phyloP scores from a whole-genome alignment of 2,113 vertebrate species.

The Phrynosoma platyrhinos region DNA sequence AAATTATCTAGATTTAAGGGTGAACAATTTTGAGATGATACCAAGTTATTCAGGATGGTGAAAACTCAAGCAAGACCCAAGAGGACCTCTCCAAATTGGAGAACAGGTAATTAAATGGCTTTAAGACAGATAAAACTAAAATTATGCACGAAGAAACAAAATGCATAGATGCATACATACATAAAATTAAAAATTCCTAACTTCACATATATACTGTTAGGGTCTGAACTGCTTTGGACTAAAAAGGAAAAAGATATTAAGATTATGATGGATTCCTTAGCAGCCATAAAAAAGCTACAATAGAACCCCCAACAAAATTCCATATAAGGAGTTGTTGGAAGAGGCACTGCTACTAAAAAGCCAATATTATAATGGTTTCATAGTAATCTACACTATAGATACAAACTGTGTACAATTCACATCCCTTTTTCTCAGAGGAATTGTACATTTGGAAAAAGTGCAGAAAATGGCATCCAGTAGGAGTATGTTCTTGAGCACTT shows the following conservation, averaged over 20 bases:
- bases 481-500: background rate
- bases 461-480: background rate
- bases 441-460: background rate
- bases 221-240: too few species aligned
- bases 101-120: background rate
- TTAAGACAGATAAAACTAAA: background rate
- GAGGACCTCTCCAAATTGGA: background rate
- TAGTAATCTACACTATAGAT: background rate
- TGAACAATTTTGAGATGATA: background rate
- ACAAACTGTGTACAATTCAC: background rate
- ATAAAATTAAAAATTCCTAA: too few species aligned
- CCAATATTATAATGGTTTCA: background rate
- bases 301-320: background rate
- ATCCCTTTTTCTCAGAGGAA: background rate
- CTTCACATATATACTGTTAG: too few species aligned
- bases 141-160: background rate
- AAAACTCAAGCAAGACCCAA: background rate
- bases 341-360: background rate
- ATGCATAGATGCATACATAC: too few species aligned
- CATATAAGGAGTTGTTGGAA: background rate
- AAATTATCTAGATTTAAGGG: background rate
- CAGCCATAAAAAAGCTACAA: background rate
- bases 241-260: too few species aligned
- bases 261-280: background rate
- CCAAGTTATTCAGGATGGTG: background rate